Evolutionary conservation across 2,797 vertebrate species (phyloP), one percentile per base, ranked within the genome.

Genomic region (Cercopithecus neglectus): DNA sequence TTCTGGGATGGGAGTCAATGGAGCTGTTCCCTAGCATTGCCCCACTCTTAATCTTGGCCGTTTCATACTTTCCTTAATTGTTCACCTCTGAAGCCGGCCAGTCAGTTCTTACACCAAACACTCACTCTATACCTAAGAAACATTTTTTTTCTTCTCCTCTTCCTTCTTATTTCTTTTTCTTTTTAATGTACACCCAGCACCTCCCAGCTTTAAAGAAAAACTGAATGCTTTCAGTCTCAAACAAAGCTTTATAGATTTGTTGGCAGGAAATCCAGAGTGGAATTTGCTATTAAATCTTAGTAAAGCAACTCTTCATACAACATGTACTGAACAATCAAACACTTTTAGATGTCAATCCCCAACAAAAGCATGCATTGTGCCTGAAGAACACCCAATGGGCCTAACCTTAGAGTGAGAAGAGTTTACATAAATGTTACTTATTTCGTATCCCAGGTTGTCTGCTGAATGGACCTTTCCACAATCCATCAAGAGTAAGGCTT

Each of bases 161-260:
- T 83, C 44, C 14, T 61, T 26, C 4, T 64, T 80, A 48, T 46
- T 80, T 75, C 22, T 46, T 80, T 95, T 96, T 72, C 61, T 95
- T 97, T 97, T 95, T 74, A 59, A 95, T 91, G 80, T 96, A 96
- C 17, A 80, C n/a, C 48, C 57, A 95, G 70, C 78, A 94, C 96
- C 83, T 95, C 78, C 67, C 81, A 97, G 44, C 55, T 61, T 79
- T 46, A 81, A 78, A 92, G n/a, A 44, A 72, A 70, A 81, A 85
- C 86, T 97, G 87, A 95, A 96, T 74, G 30, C 67, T 97, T 96
- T 96, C 64, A 75, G 81, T 96, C 85, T 97, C 97, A 85, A 92
- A 97, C 86, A 98, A 97, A 96, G 91, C 94, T 97, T 98, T 91
- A 98, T 96, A 97, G 97, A 98, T 97, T 89, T 94, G 93, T 84